Evolutionary conservation across 2,797 vertebrate species (phyloP), one percentile per base, ranked within the genome.

Genomic region (Acridotheres tristis): DNA sequence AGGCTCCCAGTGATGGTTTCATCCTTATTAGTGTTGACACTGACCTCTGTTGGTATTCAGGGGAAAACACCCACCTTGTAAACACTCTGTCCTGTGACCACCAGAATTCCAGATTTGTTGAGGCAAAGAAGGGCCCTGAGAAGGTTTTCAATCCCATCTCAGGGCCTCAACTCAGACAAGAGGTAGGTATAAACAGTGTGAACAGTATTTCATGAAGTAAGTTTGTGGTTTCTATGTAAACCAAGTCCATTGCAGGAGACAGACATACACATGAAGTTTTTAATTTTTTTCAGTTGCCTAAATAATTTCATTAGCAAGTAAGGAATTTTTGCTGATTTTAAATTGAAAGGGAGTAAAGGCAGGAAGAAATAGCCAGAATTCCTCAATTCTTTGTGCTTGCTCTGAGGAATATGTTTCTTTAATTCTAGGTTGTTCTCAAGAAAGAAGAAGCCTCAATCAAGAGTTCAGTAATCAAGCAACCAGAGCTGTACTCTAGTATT

Each of bases 401-500:
- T 91, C 84, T 96, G 78, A 96, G 73, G 66, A 92, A 76, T 94
- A 9, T 71, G 25, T 92, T 94, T 96, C 88, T 91, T 92, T 90
- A 89, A 96, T 97, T 96, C 63, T 50, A 96, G 94, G 95, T 95
- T 97, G 84, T 95, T 97, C 73, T 96, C 96, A 20, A 97, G 96
- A 61, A 94, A 96, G 95, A 97, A 94, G 95, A 96, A 94, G 77
- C 93, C 88, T 96, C 85, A 68, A 94, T 96, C 96, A 88, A 97
- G 94, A 96, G 94, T 94, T 93, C 84, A 89, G 82, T 93, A 96
- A 94, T 97, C 96, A 97, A 74, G 83, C 90, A 95, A 95, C 92
- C 85, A 95, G 94, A 98, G 86, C 90, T 89, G 88, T 95, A 93
- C 95, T 97, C 96, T 89, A 87, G 73, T 91, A 97, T 97, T 97